These are phyloP conservation scores for Nesogale talazaci DNA, from an alignment of 2,113 vertebrate species.

Conservation along the genomic window DNA sequence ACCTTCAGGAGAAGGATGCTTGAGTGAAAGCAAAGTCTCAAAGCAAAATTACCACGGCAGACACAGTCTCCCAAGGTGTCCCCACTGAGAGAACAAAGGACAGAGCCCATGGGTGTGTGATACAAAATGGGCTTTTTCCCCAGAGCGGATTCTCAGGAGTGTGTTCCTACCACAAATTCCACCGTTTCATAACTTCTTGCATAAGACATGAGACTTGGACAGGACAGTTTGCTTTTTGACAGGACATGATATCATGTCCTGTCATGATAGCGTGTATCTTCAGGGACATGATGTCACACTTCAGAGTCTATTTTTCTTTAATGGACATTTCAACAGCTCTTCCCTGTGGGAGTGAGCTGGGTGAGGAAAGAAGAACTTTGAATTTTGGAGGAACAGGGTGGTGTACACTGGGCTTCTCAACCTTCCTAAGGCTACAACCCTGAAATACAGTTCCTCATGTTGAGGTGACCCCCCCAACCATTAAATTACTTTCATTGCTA, in stretches of 20 bases:
- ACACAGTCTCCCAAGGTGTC: background rate
- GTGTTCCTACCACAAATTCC: background rate
- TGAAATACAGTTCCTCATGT: no score
- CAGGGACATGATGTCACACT: conserved; percentile 70
- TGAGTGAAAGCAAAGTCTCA: background rate
- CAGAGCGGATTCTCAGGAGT: background rate
- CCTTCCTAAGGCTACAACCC: no score
- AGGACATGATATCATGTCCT: conserved; percentile 56
- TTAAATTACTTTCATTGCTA: no score
- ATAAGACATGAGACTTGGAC: background rate
- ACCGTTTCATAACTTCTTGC: background rate
- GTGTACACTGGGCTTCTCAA: no score
- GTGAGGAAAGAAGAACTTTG: no score
- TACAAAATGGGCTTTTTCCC: background rate
- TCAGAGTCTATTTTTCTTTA: conserved; percentile 67
- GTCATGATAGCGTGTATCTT: conserved; percentile 43
- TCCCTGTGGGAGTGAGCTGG: background rate
- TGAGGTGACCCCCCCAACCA: no score
- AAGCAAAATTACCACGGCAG: background rate
- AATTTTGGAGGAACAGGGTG: no score
- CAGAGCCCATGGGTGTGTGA: accelerated
- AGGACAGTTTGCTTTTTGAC: conserved; percentile 15
- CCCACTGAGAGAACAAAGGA: background rate
- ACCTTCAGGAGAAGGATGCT: conserved; percentile 19
- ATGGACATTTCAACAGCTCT: conserved; percentile 67